Evolutionary conservation across 2,797 vertebrate genomes (phyloP).

Genomic region (Coracias cyanogaster): DNA sequence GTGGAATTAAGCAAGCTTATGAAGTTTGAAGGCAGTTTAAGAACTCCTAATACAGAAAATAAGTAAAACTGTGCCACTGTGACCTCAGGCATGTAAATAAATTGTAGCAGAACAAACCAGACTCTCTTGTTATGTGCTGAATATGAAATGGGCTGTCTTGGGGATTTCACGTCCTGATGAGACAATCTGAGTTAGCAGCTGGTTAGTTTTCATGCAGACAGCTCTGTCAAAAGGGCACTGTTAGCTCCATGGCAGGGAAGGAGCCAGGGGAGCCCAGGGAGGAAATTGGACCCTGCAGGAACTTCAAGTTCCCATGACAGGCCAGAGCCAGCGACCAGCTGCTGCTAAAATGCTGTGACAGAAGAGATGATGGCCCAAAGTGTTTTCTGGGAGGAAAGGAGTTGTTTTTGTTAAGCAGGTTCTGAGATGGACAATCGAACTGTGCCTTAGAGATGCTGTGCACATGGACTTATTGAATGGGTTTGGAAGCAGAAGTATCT

Average conservation of each 20-base stretch:
- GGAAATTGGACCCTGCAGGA: neutral
- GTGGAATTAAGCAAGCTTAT: neutral
- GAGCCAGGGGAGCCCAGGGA: neutral
- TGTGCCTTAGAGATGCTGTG: fast-evolving
- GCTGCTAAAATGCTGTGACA: neutral
- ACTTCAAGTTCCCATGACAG: fast-evolving
- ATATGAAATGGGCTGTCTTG: neutral
- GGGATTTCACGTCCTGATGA: neutral
- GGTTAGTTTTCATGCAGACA: neutral
- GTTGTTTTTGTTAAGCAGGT: neutral
- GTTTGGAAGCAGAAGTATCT: neutral
- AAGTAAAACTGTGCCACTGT: neutral
- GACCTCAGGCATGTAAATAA: neutral
- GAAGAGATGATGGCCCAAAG: neutral
- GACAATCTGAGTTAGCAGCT: neutral
- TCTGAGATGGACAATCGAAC: neutral
- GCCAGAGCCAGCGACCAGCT: neutral
- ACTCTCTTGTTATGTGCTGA: neutral
- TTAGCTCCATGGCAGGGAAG: neutral
- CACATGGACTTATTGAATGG: fast-evolving
- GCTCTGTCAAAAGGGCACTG: neutral
- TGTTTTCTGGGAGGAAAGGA: neutral
- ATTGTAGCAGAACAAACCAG: neutral
- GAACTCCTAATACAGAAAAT: neutral
- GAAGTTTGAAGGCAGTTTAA: neutral